Conservation (phyloP, 2,797 vertebrate species). For the Acridotheres tristis region DNA sequence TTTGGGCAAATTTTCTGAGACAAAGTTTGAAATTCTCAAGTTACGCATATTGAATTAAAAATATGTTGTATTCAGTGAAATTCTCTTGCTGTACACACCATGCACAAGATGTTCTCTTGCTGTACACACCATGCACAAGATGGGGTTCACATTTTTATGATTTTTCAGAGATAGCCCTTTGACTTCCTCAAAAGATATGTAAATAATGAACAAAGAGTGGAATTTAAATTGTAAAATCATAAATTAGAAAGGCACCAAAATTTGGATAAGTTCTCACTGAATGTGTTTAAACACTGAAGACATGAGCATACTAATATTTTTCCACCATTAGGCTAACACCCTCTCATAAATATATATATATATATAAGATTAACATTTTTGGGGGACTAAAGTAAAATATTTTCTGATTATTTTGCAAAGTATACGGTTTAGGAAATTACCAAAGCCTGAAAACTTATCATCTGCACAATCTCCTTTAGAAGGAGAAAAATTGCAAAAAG, state of each 20-base stretch:
- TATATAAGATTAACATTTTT: not conserved
- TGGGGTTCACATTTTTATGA: not conserved
- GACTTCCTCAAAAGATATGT: not conserved
- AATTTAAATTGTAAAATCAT: not conserved
- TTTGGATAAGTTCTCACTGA: not conserved
- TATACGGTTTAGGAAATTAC: not conserved
- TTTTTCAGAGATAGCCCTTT: not conserved
- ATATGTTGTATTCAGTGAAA: not conserved
- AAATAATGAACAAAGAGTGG: not conserved
- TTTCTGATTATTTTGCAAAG: not conserved
- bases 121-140: not conserved
- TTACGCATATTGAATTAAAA: not conserved
- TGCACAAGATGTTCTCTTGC: not conserved
- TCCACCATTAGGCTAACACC: not conserved
- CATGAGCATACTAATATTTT: not conserved
- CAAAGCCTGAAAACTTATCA: not conserved
- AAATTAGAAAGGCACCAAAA: not conserved
- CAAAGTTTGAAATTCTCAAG: not conserved
- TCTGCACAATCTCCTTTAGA: not conserved
- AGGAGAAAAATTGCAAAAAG: not conserved
- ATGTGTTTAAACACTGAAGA: not conserved
- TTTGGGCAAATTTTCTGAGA: not conserved
- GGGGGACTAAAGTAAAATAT: not conserved
- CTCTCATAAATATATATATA: not conserved
- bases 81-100: not conserved